Percentiles rank a stretch among this genome's conserved stretches.
phyloP scores from a whole-genome alignment of 1,140 invertebrate species.

The Drosophila ironensis region DNA sequence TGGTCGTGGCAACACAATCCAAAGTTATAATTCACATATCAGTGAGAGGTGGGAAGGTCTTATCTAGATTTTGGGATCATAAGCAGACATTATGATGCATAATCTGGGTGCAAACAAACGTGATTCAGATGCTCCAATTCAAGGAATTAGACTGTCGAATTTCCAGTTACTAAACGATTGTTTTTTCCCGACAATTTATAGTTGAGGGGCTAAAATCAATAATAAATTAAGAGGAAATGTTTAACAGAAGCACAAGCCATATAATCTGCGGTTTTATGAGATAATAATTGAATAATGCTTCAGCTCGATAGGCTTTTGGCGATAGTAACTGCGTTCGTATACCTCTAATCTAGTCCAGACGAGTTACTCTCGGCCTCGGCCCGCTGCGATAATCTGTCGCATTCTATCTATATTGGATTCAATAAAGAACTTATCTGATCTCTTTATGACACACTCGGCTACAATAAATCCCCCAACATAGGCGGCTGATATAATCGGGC shows the following conservation, averaged over 20 bases:
- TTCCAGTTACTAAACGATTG: no score
- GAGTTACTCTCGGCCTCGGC: slow-evolving; percentile 2
- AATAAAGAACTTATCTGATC: slow-evolving; percentile 37
- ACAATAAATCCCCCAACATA: slow-evolving; percentile 21
- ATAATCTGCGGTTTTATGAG: slow-evolving; percentile 13
- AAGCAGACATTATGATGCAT: not conserved
- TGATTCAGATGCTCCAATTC: no score
- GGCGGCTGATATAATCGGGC: slow-evolving; percentile 17
- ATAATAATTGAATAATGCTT: slow-evolving; percentile 30
- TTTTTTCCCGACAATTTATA: no score
- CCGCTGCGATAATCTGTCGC: slow-evolving; percentile 4
- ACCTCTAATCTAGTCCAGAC: slow-evolving; percentile 10
- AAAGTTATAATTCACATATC: slow-evolving; percentile 2
- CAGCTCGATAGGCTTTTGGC: not conserved
- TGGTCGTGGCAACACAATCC: not conserved
- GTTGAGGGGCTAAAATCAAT: no score
- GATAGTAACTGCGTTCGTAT: not conserved
- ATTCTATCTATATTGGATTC: slow-evolving; percentile 14
- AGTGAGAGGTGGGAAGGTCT: not conserved
- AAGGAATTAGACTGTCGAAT: no score
- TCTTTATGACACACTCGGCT: slow-evolving; percentile 18
- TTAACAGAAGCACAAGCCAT: slow-evolving; percentile 16
- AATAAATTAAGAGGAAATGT: not conserved
- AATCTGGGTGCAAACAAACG: no score
- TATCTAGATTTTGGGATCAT: not conserved